Evolutionary conservation across 1,140 invertebrate species (phyloP), one percentile per base, ranked within the genome.

Genomic region (Patella vulgata): DNA sequence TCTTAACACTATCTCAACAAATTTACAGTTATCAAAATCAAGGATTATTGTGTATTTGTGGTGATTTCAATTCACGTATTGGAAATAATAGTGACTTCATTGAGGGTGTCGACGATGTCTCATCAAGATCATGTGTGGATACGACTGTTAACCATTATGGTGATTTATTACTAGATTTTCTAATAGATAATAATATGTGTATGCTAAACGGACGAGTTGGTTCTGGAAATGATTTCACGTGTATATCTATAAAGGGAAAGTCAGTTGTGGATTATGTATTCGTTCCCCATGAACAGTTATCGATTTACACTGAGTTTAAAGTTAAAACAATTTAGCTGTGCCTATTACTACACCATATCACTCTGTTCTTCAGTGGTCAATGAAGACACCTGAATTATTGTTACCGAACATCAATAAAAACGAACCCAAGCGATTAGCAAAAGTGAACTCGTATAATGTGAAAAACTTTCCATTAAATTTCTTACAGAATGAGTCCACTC

Each of bases 191-290:
- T 30, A 62, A 67, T 47, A 33, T 62, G 17, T 62, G 59, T 60
- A 62, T 67, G 42, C 21, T 62, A 25, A 67, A 67, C 48, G 54
- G 64, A 8, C 30, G 65, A 53, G 36, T 21, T 57, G n/a, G 42
- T 46, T 53, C 25, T n/a, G 27, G 47, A 21, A 47, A 57, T 50
- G 43, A 63, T 43, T 63, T 57, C 58, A 61, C 64, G n/a, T 50
- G 47, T 53, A 52, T 67, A 9, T 46, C 48, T 17, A 25, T 21
- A n/a, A 62, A 54, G 42, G 65, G 59, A 21, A 51, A 50, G n/a
- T 67, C 65, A 11, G 65, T 67, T 25, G 65, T 67, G 6, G 65
- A 67, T 52, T 57, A 52, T 58, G 55, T 47, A 44, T 2, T 61
- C 31, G 27, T 36, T 9, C 28, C 52, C 23, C 59, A 66, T 53